phyloP scores from a whole-genome alignment of 2,113 vertebrate species.

The Etia nguti region DNA sequence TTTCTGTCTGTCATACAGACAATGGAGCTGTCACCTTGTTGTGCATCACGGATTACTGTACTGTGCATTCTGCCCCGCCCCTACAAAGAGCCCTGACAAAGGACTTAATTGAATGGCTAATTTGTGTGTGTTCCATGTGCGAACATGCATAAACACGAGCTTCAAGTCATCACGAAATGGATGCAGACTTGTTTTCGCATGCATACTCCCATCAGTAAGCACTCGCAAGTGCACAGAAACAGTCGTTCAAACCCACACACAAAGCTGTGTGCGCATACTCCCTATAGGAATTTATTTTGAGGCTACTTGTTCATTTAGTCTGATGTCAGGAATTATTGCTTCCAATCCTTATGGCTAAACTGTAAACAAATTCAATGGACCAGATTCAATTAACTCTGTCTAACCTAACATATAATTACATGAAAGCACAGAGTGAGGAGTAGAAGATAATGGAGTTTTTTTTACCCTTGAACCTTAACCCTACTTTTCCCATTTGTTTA shows the following conservation, averaged over 20 bases:
- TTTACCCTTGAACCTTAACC: constrained; percentile 62
- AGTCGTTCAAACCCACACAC: background rate
- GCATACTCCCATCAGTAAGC: background rate
- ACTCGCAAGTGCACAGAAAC: background rate
- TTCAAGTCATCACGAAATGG: constrained; percentile 10
- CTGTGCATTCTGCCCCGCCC: constrained; percentile 61
- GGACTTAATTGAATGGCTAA: constrained; percentile 74
- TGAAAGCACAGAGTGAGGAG: constrained; percentile 42
- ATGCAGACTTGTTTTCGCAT: background rate
- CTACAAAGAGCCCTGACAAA: constrained; percentile 69
- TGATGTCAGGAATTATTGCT: constrained; percentile 47
- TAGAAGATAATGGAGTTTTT: constrained; percentile 51
- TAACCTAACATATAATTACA: constrained; percentile 65
- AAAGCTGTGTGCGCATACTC: background rate
- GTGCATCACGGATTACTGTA: constrained; percentile 74
- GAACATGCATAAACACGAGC: constrained; percentile 32
- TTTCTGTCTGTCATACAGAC: constrained; percentile 73
- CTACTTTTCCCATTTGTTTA: constrained; percentile 64
- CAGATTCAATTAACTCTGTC: constrained; percentile 62
- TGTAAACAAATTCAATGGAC: constrained; percentile 60
- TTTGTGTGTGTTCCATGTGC: constrained; percentile 54
- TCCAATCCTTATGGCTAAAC: constrained; percentile 46
- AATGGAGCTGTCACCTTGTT: constrained; percentile 74
- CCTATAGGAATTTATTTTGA: constrained; percentile 27
- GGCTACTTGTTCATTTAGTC: constrained; percentile 22